Evolutionary conservation across 2,797 vertebrate species (phyloP), one percentile per base, ranked within the genome.

Genomic region (Acipenser transmontanus): DNA sequence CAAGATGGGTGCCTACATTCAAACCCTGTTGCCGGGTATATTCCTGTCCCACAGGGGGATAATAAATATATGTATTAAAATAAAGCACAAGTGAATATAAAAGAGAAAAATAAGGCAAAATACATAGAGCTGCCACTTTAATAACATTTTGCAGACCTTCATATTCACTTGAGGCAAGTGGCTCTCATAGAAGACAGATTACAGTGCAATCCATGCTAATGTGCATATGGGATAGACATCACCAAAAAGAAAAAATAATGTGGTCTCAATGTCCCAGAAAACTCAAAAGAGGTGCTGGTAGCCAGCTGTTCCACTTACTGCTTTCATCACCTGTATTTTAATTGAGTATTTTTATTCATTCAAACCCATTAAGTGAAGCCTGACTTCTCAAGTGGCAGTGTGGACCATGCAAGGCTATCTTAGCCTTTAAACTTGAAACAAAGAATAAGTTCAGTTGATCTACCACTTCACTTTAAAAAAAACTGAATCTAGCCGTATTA

Each of bases 241-340:
- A 84, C 78, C 80, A 66, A 85, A 74, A 70, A 75, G 76, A 64
- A 75, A 91, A 89, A 90, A 91, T 89, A 91, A 90, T 89, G 89
- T 81, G 81, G 85, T 85, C 87, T 84, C 86, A 85, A 80, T 79
- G 85, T 91, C 88, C 88, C 88, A 81, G 82, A 87, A 83, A 86
- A 87, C 85, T 86, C 85, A 87, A 81, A 20, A 81, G 81, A 84
- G 83, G 81, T 86, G 80, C 83, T 86, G 78, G 71, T 85, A 87
- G 82, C 86, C 66, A 83, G 83, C 90, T 91, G 89, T 79, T 87
- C 81, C 78, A 78, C 81, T 88, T 85, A 84, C 81, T 82, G 82
- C 81, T 91, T 88, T 91, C 88, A 91, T 89, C 86, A 86, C 85
- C 87, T 89, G 88, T 86, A 89, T 91, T 91, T 91, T 89, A 91